A percentile compares a stretch with the other conserved stretches of the same genome.
Evolutionary conservation across 2,113 vertebrate species (phyloP).

Genomic region (Ciconia stormi): DNA sequence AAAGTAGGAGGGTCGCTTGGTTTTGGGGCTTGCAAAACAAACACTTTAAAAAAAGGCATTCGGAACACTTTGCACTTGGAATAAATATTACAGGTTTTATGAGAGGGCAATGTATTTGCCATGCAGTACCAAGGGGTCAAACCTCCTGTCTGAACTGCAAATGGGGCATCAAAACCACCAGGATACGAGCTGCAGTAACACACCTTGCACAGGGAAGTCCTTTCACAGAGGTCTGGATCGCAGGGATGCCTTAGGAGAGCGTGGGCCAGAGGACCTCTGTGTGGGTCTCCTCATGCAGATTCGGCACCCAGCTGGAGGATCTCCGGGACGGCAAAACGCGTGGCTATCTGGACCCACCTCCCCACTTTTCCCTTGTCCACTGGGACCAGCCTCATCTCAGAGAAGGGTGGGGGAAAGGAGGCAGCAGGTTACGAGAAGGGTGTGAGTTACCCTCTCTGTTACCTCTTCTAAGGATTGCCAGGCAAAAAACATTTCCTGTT

Average conservation of each 20-base stretch:
- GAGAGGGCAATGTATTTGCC: background rate
- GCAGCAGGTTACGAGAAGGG: background rate
- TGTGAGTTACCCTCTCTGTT: background rate
- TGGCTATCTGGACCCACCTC: background rate
- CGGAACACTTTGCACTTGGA: background rate
- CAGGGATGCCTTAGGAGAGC: background rate
- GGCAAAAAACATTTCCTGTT: background rate
- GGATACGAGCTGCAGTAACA: background rate
- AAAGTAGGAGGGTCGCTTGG: background rate
- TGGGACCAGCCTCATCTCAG: background rate
- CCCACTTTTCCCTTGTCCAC: background rate
- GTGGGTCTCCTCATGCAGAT: background rate
- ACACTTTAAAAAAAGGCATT: background rate
- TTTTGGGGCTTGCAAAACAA: background rate
- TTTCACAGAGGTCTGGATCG: background rate
- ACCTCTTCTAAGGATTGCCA: background rate
- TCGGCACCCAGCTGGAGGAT: background rate
- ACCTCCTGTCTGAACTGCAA: background rate
- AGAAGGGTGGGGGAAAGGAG: background rate
- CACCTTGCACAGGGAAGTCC: background rate
- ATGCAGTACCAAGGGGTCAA: background rate
- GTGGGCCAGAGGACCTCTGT: background rate
- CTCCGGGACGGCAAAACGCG: background rate
- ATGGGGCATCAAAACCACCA: background rate
- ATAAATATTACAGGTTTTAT: background rate